phyloP scores from a whole-genome alignment of 2,797 vertebrate genomes.

The Stomatorhinus walkeri region DNA sequence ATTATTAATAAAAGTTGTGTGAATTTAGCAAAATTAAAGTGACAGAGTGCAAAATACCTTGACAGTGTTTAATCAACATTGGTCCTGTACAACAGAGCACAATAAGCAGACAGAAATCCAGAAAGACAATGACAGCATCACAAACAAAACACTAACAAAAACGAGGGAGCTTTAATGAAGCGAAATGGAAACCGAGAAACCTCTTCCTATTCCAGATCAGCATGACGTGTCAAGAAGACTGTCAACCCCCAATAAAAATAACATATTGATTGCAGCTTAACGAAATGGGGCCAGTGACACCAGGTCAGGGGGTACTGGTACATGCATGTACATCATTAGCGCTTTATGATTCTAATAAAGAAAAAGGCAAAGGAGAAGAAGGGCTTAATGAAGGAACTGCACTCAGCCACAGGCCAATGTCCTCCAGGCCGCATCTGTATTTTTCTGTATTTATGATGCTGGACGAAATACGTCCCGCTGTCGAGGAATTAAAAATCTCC shows the following conservation, averaged over 20 bases:
- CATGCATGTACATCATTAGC: conserved; percentile 18
- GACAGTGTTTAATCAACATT: not conserved
- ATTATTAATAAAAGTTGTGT: not conserved
- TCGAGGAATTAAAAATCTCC: not conserved
- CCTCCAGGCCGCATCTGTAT: conserved; percentile 28
- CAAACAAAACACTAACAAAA: not conserved
- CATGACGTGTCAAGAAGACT: not conserved
- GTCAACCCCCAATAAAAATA: conserved; percentile 2
- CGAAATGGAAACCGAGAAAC: not conserved
- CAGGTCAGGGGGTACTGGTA: not conserved
- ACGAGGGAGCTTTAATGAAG: not conserved
- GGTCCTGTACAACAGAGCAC: not conserved
- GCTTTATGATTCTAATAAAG: conserved; percentile 43
- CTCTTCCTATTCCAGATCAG: not conserved
- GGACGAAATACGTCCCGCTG: conserved; percentile 23
- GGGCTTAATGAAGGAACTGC: conserved; percentile 34
- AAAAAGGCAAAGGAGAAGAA: conserved; percentile 29
- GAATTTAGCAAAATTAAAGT: not conserved
- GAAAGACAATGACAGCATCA: not conserved
- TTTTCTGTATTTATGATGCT: conserved; percentile 41
- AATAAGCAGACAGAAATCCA: not conserved
- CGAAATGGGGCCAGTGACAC: conserved; percentile 13
- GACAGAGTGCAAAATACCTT: not conserved
- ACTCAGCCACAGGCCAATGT: conserved; percentile 33
- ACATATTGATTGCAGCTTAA: conserved; percentile 5